Evolutionary conservation across 2,113 vertebrate genomes (phyloP).

Genomic region (Neofelis nebulosa): DNA sequence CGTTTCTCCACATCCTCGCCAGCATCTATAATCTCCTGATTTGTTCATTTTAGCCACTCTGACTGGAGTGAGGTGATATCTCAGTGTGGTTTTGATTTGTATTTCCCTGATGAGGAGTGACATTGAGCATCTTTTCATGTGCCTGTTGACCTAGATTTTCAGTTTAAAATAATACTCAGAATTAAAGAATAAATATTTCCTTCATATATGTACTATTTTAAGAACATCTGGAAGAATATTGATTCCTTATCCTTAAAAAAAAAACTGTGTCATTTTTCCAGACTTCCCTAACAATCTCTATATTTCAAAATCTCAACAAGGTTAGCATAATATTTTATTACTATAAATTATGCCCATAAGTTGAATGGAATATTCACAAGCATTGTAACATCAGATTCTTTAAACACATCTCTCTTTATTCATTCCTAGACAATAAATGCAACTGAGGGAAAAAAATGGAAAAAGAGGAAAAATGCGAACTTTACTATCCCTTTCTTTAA

Average conservation of each 20-base stretch:
- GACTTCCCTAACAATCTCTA: not conserved
- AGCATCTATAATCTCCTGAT: too few species aligned
- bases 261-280: not conserved
- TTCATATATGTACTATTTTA: not conserved
- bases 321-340: not conserved
- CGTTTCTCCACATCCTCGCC: too few species aligned
- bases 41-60: too few species aligned
- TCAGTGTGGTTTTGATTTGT: too few species aligned
- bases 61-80: too few species aligned
- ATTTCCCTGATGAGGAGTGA: too few species aligned
- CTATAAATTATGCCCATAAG: not conserved
- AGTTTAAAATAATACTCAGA: not conserved
- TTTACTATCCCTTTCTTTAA: not conserved
- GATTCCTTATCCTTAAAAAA: not conserved
- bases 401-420: not conserved
- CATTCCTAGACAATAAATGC: not conserved
- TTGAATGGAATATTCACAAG: not conserved
- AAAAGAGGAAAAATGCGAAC: not conserved
- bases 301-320: slow-evolving; percentile 22
- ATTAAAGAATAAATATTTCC: not conserved
- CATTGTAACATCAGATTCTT: not conserved
- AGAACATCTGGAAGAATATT: not conserved
- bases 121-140: too few species aligned
- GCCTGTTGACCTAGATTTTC: not conserved
- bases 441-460: not conserved